Conservation (phyloP, 2,113 vertebrate species). For the Chrysochloris asiatica region DNA sequence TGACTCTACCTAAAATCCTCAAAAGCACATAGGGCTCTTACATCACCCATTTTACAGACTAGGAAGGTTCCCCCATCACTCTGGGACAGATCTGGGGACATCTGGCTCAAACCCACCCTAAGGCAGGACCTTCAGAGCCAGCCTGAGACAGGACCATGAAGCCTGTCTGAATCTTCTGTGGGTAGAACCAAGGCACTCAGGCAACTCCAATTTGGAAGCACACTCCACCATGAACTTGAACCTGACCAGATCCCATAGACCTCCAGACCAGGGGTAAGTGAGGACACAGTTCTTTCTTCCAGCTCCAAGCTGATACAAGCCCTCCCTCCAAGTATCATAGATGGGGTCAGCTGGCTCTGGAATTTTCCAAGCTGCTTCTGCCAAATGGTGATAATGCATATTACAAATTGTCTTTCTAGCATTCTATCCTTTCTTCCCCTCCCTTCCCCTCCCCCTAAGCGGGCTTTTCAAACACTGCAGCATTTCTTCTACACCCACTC, state of each 20-base stretch:
- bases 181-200: neutral
- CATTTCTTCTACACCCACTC: neutral
- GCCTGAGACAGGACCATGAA: neutral
- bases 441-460: neutral
- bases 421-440: neutral
- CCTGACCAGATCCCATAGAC: neutral
- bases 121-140: neutral
- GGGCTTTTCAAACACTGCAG: neutral
- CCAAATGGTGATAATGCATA: conserved; percentile 36
- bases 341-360: conserved; percentile 51
- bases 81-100: neutral
- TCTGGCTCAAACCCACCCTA: neutral
- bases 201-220: neutral
- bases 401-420: neutral
- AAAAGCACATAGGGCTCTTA: neutral
- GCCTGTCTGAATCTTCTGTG: neutral
- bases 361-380: conserved; percentile 1
- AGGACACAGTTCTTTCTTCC: neutral
- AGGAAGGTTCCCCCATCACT: neutral
- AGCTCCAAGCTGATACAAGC: neutral
- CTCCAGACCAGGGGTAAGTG: neutral
- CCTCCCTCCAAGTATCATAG: neutral
- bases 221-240: neutral
- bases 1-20: neutral
- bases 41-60: neutral